Percentiles rank a stretch among this genome's conserved stretches.
These are phyloP conservation scores for Coenobita brevimanus DNA, from an alignment of 1,140 invertebrate species.

Conservation along the genomic window DNA sequence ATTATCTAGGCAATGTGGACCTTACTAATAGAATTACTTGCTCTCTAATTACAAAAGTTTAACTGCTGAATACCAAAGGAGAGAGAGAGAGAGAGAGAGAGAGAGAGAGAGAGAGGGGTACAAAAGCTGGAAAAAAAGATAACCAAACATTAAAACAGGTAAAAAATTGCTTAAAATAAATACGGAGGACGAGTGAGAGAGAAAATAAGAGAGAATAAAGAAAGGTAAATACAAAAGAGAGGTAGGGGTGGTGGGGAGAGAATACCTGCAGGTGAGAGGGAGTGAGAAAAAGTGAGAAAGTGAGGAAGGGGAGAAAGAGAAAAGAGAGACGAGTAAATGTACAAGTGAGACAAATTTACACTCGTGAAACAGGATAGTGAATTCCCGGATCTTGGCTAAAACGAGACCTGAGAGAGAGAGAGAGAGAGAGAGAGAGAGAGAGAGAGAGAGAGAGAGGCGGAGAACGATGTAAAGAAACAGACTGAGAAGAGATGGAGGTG, in stretches of 20 bases:
- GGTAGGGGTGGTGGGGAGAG: too few relatives aligned
- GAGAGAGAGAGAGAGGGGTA: not conserved
- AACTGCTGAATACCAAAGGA: not conserved
- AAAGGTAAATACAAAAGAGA: not conserved
- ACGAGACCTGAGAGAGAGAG: not conserved
- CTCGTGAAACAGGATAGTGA: too few relatives aligned
- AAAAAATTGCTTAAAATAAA: not conserved
- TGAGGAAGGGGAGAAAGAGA: not conserved
- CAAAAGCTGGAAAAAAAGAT: not conserved
- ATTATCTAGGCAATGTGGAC: not conserved
- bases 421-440: not conserved
- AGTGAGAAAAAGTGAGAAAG: too few relatives aligned
- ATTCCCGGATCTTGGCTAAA: not conserved
- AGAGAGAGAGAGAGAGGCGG: constrained; percentile 17
- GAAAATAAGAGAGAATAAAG: not conserved
- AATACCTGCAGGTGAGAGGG: not conserved
- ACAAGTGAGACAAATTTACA: too few relatives aligned
- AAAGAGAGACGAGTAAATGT: not conserved
- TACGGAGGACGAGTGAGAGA: not conserved
- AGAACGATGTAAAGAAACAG: not conserved
- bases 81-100: constrained; percentile 9
- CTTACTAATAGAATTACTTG: not conserved
- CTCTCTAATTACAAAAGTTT: not conserved
- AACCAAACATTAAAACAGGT: not conserved
- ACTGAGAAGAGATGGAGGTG: not conserved